These are phyloP conservation scores for Platalea minor DNA, from an alignment of 2,797 vertebrate species.

Conservation along the genomic window DNA sequence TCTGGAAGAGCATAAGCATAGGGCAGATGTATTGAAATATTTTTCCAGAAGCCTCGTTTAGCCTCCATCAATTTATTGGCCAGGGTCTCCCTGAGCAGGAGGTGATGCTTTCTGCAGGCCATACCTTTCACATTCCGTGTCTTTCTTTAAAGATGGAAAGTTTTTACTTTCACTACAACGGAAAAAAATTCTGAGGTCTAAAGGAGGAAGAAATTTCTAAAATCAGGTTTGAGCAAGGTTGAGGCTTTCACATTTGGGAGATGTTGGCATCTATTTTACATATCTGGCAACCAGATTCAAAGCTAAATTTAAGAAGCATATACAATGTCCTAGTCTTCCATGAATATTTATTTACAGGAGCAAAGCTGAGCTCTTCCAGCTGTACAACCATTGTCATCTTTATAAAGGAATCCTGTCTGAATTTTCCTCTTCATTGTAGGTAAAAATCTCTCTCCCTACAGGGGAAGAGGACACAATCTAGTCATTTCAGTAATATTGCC, in stretches of 20 bases:
- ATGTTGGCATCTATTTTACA: neutral
- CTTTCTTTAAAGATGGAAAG: neutral
- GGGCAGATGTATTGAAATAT: neutral
- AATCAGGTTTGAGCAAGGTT: neutral
- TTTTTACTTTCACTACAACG: neutral
- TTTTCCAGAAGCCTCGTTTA: neutral
- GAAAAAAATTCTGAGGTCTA: neutral
- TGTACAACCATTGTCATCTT: neutral
- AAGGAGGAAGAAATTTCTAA: neutral
- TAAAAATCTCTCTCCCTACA: neutral
- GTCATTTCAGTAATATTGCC: neutral
- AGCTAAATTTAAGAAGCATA: slow-evolving; percentile 19
- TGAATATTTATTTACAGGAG: slow-evolving; percentile 8
- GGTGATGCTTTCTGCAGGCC: neutral
- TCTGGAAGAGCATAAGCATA: neutral
- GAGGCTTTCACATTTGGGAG: neutral
- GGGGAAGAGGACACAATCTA: neutral
- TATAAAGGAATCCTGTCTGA: neutral
- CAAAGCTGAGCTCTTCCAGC: neutral
- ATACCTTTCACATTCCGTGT: neutral
- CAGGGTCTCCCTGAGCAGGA: neutral
- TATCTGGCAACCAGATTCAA: neutral
- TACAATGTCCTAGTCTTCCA: neutral
- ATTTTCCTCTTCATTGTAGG: neutral
- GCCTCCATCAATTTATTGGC: neutral